These are phyloP conservation scores for Solenopsis fugax DNA, from an alignment of 1,140 invertebrate genomes.

Conservation along the genomic window DNA sequence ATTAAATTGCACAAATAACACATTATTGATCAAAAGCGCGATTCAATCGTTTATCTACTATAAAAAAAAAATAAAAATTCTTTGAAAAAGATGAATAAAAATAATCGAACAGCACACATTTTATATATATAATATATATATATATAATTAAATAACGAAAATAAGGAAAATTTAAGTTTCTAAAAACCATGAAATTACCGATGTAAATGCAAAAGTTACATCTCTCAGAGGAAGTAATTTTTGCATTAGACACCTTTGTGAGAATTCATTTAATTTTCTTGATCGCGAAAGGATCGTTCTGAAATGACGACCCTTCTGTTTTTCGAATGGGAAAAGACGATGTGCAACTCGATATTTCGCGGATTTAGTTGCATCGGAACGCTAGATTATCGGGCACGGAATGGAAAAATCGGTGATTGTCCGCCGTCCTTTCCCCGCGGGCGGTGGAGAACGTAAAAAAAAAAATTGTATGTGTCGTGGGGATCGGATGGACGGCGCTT, in stretches of 20 bases:
- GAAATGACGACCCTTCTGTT: background rate
- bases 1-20: background rate
- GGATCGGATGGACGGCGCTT: slow-evolving; percentile 27
- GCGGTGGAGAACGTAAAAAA: background rate
- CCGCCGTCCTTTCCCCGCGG: background rate
- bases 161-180: background rate
- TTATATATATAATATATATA: too few relatives aligned
- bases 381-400: too few relatives aligned
- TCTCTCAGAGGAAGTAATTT: background rate
- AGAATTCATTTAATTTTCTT: background rate
- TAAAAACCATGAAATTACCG: background rate
- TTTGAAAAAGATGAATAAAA: background rate
- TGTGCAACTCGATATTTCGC: background rate
- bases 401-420: background rate
- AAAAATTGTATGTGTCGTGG: background rate
- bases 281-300: background rate
- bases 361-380: slow-evolving; percentile 16
- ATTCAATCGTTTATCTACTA: background rate
- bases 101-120: background rate
- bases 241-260: background rate
- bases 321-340: background rate
- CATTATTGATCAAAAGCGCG: background rate
- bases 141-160: background rate
- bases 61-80: too few relatives aligned
- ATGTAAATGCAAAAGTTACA: background rate